Evolutionary conservation across 2,113 vertebrate genomes (phyloP).

Genomic region (Proteles cristata): DNA sequence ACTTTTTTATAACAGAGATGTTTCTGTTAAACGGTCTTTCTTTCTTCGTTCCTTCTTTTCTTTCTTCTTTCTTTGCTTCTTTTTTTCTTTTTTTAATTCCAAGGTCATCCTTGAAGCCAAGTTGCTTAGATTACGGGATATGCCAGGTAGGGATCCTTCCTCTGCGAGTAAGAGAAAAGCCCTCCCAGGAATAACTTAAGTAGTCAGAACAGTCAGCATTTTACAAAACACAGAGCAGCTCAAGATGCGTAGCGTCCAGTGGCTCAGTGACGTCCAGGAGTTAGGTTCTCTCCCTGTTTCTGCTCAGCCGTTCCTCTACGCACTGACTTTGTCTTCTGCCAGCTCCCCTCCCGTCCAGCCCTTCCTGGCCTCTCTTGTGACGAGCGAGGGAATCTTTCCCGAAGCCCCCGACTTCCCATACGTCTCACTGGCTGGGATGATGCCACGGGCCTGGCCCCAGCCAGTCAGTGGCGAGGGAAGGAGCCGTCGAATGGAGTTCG

Average conservation of each 20-base stretch:
- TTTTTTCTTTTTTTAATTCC: neutral
- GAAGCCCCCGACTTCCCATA: neutral
- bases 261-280: fast-evolving
- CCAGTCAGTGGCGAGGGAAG: neutral
- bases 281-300: neutral
- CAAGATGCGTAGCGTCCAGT: neutral
- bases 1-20: neutral
- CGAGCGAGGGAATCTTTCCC: neutral
- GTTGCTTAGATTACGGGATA: neutral
- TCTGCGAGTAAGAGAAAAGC: neutral
- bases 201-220: neutral
- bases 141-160: neutral
- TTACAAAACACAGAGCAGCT: neutral
- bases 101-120: neutral
- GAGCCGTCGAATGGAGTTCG: fast-evolving
- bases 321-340: neutral
- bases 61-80: neutral
- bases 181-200: neutral
- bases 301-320: neutral
- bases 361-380: neutral
- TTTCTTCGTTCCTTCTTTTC: neutral
- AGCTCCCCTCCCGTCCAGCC: neutral
- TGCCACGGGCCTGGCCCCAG: neutral
- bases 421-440: neutral
- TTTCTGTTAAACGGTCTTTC: neutral